phyloP scores from a whole-genome alignment of 2,113 vertebrate species.

The Glaucomys volans region DNA sequence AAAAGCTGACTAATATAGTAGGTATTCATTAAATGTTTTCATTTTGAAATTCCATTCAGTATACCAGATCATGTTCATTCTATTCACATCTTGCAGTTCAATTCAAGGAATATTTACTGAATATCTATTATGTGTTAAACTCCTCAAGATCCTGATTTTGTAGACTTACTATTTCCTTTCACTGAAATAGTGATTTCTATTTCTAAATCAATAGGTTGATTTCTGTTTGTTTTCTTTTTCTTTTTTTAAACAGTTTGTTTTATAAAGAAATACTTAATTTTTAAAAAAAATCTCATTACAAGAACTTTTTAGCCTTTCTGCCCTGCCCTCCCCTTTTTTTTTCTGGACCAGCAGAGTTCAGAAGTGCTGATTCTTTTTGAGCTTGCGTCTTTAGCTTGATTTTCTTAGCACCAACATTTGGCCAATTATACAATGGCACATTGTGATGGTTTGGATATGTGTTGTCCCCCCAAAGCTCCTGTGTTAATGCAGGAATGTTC shows the following conservation, averaged over 20 bases:
- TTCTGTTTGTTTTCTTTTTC: neutral
- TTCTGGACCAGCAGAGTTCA: neutral
- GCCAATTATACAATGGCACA: neutral
- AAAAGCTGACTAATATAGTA: neutral
- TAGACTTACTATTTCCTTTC: constrained; percentile 19
- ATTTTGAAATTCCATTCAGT: neutral
- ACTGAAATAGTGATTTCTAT: no score
- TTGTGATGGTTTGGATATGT: no score
- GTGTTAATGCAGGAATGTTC: no score
- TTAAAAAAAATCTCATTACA: constrained; percentile 19
- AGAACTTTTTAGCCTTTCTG: neutral
- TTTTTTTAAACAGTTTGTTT: neutral
- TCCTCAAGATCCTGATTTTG: neutral
- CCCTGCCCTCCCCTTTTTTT: neutral
- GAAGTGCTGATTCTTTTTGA: neutral
- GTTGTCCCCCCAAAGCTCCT: no score
- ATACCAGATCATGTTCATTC: neutral
- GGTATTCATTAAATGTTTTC: neutral
- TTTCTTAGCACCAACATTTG: neutral
- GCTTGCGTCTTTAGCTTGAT: neutral
- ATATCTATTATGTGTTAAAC: neutral
- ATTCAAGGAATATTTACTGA: neutral
- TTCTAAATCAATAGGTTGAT: neutral
- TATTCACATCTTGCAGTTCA: neutral
- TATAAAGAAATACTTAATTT: neutral